phyloP scores from a whole-genome alignment of 1,140 invertebrate species.

The Drosophila auraria region DNA sequence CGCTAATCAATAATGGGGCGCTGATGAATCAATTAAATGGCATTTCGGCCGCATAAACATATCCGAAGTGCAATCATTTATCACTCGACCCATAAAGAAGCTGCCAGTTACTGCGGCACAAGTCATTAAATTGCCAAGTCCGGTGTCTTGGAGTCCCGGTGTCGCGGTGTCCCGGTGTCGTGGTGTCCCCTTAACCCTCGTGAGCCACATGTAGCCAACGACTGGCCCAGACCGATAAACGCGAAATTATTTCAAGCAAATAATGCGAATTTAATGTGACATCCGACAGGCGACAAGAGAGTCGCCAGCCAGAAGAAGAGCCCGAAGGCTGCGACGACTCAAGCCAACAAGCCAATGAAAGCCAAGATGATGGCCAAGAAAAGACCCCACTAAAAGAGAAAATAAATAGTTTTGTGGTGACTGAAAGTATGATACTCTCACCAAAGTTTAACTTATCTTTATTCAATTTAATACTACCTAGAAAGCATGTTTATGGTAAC shows the following conservation, averaged over 20 bases:
- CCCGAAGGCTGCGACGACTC: slow-evolving; percentile 1
- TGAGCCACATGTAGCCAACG: slow-evolving; percentile 28
- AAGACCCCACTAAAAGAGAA: slow-evolving; percentile 15
- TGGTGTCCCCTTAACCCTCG: slow-evolving; percentile 2
- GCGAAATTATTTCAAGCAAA: slow-evolving; percentile 79
- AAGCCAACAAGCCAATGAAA: slow-evolving; percentile 57
- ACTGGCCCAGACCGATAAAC: slow-evolving; percentile 54
- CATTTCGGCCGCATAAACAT: slow-evolving; percentile 48
- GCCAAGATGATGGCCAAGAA: slow-evolving; percentile 29
- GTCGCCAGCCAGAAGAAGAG: slow-evolving; percentile 18
- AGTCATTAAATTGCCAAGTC: slow-evolving; percentile 51
- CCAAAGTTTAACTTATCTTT: not conserved
- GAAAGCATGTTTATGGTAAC: too few species aligned
- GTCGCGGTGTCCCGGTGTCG: not conserved
- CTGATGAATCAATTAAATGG: slow-evolving; percentile 79
- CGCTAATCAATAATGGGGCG: slow-evolving; percentile 50
- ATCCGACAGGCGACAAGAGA: slow-evolving; percentile 72
- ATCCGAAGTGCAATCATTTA: slow-evolving; percentile 50
- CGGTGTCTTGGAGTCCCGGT: slow-evolving; percentile 1
- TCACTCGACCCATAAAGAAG: slow-evolving; percentile 42
- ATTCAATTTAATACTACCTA: too few species aligned
- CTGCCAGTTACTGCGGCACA: slow-evolving; percentile 48
- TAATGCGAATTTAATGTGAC: slow-evolving; percentile 80
- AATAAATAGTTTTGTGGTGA: not conserved
- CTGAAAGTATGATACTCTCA: slow-evolving; percentile 15